Base-by-base conservation (phyloP, 2,113 vertebrate species). In the Dipodomys ordii region DNA sequence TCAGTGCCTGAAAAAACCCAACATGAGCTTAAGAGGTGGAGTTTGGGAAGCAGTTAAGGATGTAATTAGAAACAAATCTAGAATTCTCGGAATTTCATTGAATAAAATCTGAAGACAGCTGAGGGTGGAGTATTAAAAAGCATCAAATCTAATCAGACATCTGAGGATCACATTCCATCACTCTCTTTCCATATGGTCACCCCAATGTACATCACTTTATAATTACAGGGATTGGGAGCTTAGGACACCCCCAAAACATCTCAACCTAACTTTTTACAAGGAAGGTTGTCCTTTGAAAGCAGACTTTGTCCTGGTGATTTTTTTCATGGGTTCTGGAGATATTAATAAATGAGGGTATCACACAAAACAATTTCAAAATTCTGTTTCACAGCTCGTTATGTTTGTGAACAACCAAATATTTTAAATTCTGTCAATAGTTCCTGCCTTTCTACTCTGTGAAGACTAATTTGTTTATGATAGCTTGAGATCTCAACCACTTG, bases 51-150 rank as follows among this genome's bases (percentile, higher is more conserved):
- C 60, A 90, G 90, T 86, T 93, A 93, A 88, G 30, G 79, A 83
- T 90, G 78, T 90, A 68, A 96, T 95, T 92, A 92, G 95, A 95
- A 90, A 96, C 44, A 90, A 91, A 90, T 89, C 77, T 87, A 72
- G 65, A 94, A 71, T 94, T 32, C 28, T 93, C 19, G 87, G 69
- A 80, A 83, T 83, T 88, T 93, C 23, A 62, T 46, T 83, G 39
- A 16, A 62, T 69, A 77, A 89, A 89, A 71, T 73, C 65, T 84
- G n/a, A 94, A 49, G 8, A 85, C 94, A 92, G 83, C 53, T 71
- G 62, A 30, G 67, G 18, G 18, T 90, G 79, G 53, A 73, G 3
- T 91, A 73, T 86, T 57, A 87, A 76, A 86, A 88, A 35, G 82
- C 6, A 68, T 1, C 28, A 83, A 85, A 92, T 92, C 35, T 78